Evolutionary conservation across 2,113 vertebrate genomes (phyloP).

Genomic region (Pachypanchax playfairii): DNA sequence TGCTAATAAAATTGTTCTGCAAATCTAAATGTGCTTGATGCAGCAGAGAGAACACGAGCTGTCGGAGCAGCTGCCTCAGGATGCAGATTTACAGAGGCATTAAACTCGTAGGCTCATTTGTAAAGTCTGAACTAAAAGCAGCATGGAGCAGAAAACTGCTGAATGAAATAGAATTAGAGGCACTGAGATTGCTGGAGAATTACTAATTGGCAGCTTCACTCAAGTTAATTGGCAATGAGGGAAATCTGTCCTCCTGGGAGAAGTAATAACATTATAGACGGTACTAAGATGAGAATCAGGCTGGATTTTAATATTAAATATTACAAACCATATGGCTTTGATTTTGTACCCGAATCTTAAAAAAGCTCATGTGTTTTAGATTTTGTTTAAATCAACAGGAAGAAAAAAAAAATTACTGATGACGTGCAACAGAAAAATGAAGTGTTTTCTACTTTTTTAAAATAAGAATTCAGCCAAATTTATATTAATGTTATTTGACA

Average conservation of each 20-base stretch:
- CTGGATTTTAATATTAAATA: constrained; percentile 52
- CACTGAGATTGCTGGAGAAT: constrained; percentile 38
- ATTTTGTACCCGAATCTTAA: constrained; percentile 17
- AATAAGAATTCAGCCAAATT: too few relatives aligned
- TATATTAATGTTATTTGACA: too few relatives aligned
- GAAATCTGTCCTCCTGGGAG: constrained; percentile 50
- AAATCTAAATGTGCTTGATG: neutral
- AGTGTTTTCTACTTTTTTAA: too few relatives aligned
- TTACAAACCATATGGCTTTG: constrained; percentile 27
- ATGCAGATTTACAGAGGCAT: constrained; percentile 12
- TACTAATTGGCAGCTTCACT: constrained; percentile 66
- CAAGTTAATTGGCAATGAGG: constrained; percentile 61
- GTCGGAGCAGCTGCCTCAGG: constrained; percentile 1
- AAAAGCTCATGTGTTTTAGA: constrained; percentile 2
- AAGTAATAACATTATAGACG: constrained; percentile 56
- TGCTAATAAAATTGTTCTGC: neutral
- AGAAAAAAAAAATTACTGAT: too few relatives aligned
- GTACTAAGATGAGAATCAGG: constrained; percentile 38
- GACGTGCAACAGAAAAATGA: too few relatives aligned
- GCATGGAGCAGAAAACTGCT: constrained; percentile 36
- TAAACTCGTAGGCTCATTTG: constrained; percentile 12
- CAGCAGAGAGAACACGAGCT: neutral
- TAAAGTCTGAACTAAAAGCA: constrained; percentile 22
- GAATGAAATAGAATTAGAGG: constrained; percentile 49
- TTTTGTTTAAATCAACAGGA: neutral